phyloP scores from a whole-genome alignment of 1,140 invertebrate species.

The Rhagoletis zephyria region DNA sequence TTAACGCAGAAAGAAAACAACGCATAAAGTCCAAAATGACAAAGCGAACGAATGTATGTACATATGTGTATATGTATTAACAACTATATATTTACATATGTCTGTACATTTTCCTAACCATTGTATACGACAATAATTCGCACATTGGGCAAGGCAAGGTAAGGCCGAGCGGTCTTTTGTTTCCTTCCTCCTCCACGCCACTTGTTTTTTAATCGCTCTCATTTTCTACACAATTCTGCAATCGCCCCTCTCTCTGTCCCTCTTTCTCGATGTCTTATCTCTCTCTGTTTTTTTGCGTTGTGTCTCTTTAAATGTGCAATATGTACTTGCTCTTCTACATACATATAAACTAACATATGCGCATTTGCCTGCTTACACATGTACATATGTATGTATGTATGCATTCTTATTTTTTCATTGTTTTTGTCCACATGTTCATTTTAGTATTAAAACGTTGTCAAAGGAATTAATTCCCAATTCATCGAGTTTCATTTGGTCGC shows the following conservation, averaged over 20 bases:
- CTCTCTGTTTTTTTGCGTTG: background rate
- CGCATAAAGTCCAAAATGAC: background rate
- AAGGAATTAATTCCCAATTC: conserved; percentile 59
- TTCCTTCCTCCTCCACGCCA: background rate
- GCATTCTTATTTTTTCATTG: background rate
- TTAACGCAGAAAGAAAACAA: background rate
- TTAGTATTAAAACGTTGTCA: conserved; percentile 58
- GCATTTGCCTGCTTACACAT: too few relatives aligned
- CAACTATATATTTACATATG: background rate
- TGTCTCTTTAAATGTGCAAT: background rate
- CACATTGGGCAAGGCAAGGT: conserved; percentile 25
- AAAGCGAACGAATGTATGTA: background rate
- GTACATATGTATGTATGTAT: too few relatives aligned
- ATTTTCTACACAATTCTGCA: background rate
- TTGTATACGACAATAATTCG: conserved; percentile 43
- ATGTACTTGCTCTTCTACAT: background rate
- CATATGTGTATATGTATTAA: background rate
- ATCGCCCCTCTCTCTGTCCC: too few relatives aligned
- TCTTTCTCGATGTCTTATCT: background rate
- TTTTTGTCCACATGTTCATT: conserved; percentile 50
- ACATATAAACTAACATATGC: background rate
- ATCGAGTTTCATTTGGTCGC: conserved; percentile 55
- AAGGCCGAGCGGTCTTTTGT: background rate
- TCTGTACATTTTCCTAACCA: background rate
- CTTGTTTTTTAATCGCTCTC: background rate